Evolutionary conservation across 2,888 invertebrate species (phyloP).

Genomic region (Chloromyia formosa): DNA sequence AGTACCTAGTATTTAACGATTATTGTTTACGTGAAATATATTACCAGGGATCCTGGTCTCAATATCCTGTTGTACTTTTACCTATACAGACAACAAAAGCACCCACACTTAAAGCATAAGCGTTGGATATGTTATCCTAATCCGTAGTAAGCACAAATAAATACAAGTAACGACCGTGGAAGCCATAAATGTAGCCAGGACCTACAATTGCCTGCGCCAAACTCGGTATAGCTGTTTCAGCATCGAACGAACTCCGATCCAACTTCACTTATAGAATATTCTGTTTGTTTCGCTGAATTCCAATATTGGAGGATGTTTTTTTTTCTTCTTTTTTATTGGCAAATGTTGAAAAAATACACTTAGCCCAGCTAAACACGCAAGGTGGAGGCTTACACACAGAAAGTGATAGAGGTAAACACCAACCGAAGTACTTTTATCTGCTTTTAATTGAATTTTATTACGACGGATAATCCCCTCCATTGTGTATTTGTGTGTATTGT

Average conservation of each 20-base stretch:
- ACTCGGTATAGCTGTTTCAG: too few relatives aligned
- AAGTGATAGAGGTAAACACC: conserved; percentile 32
- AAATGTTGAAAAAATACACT: conserved; percentile 24
- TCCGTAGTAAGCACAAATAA: conserved; percentile 21
- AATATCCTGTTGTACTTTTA: too few relatives aligned
- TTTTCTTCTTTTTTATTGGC: conserved; percentile 3
- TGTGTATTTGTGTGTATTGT: conserved; percentile 15
- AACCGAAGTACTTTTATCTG: conserved; percentile 34
- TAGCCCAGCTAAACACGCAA: neutral
- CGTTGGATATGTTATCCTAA: conserved; percentile 13
- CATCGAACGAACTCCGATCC: conserved; percentile 6
- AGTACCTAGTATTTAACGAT: conserved; percentile 15
- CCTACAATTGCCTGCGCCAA: neutral
- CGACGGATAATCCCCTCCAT: conserved; percentile 21
- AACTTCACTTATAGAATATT: neutral
- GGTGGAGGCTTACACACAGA: neutral
- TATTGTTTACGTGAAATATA: conserved; percentile 23
- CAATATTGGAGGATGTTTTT: neutral
- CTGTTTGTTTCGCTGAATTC: too few relatives aligned
- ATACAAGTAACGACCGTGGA: conserved; percentile 33
- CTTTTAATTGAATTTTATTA: conserved; percentile 45
- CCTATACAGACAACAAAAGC: too few relatives aligned
- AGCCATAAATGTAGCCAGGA: conserved; percentile 23
- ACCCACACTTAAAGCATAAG: conserved; percentile 13
- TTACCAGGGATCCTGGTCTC: neutral